phyloP scores from a whole-genome alignment of 2,888 invertebrate species.

The Ornithoptera alexandrae region DNA sequence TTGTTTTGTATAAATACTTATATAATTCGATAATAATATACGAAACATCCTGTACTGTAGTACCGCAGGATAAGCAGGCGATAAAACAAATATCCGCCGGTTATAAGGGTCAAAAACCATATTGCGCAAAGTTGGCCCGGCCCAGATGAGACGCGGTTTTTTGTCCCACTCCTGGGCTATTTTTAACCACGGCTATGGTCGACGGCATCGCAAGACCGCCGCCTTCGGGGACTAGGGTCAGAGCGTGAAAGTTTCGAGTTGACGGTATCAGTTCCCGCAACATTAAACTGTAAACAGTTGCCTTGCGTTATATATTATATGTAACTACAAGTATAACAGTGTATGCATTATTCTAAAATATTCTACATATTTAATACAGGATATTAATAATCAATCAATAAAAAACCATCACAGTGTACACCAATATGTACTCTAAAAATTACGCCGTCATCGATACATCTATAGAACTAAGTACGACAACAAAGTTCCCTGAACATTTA shows the following conservation, averaged over 20 bases:
- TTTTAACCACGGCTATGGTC: slow-evolving; percentile 63
- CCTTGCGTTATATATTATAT: slow-evolving; percentile 12
- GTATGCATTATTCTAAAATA: too few relatives aligned
- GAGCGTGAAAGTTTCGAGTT: slow-evolving; percentile 24
- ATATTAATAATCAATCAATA: too few relatives aligned
- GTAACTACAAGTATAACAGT: not conserved
- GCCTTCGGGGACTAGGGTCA: slow-evolving; percentile 28
- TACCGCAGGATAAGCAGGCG: slow-evolving; percentile 60
- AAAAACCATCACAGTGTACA: too few relatives aligned
- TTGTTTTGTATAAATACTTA: too few relatives aligned
- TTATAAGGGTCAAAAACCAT: slow-evolving; percentile 75
- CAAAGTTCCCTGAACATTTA: too few relatives aligned
- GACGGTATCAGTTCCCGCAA: not conserved
- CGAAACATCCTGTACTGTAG: slow-evolving; percentile 49
- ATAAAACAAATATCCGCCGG: slow-evolving; percentile 76
- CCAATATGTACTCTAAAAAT: too few relatives aligned
- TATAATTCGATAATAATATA: too few relatives aligned
- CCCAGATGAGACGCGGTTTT: slow-evolving; percentile 64
- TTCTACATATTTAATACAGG: too few relatives aligned
- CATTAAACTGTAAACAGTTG: not conserved
- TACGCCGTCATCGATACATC: too few relatives aligned
- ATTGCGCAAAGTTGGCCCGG: slow-evolving; percentile 74
- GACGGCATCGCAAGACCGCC: slow-evolving; percentile 34
- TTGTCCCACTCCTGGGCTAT: slow-evolving; percentile 68
- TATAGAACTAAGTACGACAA: too few relatives aligned